Conservation (phyloP, 2,888 invertebrate species). For the Synanthedon formicaeformis region DNA sequence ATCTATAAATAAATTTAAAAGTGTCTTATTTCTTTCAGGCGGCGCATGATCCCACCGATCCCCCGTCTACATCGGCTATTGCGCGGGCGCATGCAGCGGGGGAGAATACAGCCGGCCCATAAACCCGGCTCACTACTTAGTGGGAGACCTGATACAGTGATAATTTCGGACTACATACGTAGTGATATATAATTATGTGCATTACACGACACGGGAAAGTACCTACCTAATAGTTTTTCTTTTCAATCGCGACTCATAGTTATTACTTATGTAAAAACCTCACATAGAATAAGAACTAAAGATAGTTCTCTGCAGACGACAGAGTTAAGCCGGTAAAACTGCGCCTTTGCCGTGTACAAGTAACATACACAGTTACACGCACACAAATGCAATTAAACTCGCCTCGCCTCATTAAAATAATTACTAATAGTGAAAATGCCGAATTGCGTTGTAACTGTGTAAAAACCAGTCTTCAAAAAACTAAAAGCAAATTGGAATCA, state of each 20-base stretch:
- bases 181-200: constrained; percentile 1
- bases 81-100: constrained; percentile 5
- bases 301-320: neutral
- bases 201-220: constrained; percentile 1
- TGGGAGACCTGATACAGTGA: constrained; percentile 15
- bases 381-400: no score
- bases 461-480: no score
- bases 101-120: constrained; percentile 26
- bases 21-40: constrained; percentile 33
- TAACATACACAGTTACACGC: no score
- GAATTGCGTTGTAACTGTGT: no score
- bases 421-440: no score
- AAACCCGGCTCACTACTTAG: constrained; percentile 16
- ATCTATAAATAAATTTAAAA: no score
- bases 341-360: no score
- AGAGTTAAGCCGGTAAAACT: no score
- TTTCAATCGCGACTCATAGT: neutral
- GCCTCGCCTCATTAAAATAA: no score
- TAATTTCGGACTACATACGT: constrained; percentile 14
- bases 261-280: no score
- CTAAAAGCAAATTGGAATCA: no score
- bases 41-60: constrained; percentile 48
- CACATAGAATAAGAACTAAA: neutral
- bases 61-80: constrained; percentile 29
- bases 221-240: constrained; percentile 1